Evolutionary conservation across 2,888 invertebrate genomes (phyloP).

Genomic region (Meta bourneti): DNA sequence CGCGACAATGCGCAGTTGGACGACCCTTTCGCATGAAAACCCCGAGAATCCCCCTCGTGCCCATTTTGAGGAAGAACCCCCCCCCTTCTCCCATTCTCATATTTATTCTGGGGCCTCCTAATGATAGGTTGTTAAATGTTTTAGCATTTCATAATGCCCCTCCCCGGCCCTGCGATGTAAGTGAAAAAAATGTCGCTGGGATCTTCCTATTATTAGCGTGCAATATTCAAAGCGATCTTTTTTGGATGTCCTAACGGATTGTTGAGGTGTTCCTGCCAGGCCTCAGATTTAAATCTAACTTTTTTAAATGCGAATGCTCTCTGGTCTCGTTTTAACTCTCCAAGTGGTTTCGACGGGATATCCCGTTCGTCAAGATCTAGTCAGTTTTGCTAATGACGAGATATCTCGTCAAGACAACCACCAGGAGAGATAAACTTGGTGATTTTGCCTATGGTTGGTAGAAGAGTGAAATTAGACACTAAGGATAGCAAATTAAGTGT

Average conservation of each 20-base stretch:
- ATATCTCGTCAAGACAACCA: no score
- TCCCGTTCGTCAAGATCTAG: no score
- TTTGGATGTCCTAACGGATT: conserved; percentile 19
- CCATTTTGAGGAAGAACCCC: background rate
- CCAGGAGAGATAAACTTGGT: no score
- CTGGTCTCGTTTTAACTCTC: no score
- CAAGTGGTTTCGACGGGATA: no score
- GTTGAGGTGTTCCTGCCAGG: background rate
- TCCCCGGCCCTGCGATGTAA: background rate
- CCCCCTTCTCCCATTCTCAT: background rate
- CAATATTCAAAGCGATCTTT: conserved; percentile 27
- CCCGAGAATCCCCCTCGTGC: background rate
- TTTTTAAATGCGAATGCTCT: no score
- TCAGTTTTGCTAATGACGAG: no score
- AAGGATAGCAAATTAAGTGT: no score
- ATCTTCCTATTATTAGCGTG: conserved; percentile 35
- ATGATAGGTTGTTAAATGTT: conserved; percentile 74
- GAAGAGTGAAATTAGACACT: no score
- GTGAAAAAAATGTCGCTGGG: background rate
- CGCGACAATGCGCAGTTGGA: conserved; percentile 3
- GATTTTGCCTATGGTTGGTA: no score
- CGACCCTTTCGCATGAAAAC: conserved; percentile 7
- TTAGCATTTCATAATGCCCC: conserved; percentile 52
- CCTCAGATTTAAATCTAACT: no score
- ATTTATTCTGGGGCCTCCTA: conserved; percentile 61